Evolutionary conservation across 2,113 vertebrate genomes (phyloP).

Genomic region (Brachirus orientalis): DNA sequence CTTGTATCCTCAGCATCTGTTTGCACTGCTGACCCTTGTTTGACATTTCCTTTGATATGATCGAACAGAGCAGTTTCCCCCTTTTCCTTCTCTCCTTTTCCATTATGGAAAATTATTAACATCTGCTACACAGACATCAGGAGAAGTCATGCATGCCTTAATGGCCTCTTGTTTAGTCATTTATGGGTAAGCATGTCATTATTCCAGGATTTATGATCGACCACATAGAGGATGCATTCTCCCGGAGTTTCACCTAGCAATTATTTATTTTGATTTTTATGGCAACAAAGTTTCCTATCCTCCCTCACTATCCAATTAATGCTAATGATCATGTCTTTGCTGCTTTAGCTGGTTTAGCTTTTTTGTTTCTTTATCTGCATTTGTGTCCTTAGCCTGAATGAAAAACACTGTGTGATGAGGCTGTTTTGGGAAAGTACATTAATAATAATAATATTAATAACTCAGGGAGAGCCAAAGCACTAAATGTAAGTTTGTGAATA

Average conservation of each 20-base stretch:
- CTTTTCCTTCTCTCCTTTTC: constrained; percentile 55
- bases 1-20: too few relatives aligned
- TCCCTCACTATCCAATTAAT: constrained; percentile 79
- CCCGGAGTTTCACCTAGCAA: constrained; percentile 76
- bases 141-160: constrained; percentile 81
- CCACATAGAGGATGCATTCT: constrained; percentile 67
- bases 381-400: constrained; percentile 55
- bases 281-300: constrained; percentile 75
- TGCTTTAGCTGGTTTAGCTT: constrained; percentile 40
- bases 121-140: constrained; percentile 80
- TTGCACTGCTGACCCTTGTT: too few relatives aligned
- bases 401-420: constrained; percentile 31
- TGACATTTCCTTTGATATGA: constrained; percentile 43
- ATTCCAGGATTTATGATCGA: constrained; percentile 75
- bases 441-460: constrained; percentile 12
- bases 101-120: constrained; percentile 82
- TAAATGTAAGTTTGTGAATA: too few relatives aligned
- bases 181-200: constrained; percentile 82
- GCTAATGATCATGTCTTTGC: constrained; percentile 70
- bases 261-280: constrained; percentile 81
- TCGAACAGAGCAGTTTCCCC: constrained; percentile 51
- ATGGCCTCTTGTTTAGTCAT: constrained; percentile 82
- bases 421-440: constrained; percentile 26
- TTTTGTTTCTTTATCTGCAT: constrained; percentile 45
- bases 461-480: too few relatives aligned